Conservation (phyloP, 2,113 vertebrate genomes). For the Hippolais icterina region DNA sequence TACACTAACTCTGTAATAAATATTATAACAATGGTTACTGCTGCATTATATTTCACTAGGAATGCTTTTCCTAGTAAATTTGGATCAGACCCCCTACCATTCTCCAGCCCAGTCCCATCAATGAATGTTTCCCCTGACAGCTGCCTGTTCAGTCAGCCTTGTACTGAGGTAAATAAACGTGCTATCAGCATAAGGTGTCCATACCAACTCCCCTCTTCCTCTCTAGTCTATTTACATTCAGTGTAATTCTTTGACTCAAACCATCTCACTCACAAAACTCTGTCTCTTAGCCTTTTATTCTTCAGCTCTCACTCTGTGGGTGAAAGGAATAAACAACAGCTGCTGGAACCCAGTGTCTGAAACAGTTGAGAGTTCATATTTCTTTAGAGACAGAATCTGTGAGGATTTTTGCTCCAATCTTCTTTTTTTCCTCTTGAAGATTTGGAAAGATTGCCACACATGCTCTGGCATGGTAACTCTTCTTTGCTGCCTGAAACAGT, state of each 20-base stretch:
- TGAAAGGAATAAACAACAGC: conserved; percentile 35
- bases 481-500: neutral
- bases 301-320: neutral
- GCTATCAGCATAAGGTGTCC: neutral
- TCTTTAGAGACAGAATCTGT: neutral
- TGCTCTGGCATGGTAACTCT: neutral
- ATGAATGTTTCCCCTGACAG: neutral
- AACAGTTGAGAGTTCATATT: neutral
- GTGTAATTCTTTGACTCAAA: neutral
- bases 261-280: neutral
- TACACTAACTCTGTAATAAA: neutral
- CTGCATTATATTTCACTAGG: neutral
- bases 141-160: neutral
- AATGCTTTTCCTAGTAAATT: neutral
- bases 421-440: neutral
- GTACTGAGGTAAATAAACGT: neutral
- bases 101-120: neutral
- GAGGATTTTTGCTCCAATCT: neutral
- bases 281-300: neutral
- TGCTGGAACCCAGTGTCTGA: neutral
- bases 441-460: neutral
- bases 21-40: neutral
- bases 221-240: neutral
- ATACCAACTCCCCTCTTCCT: neutral
- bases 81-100: neutral